Base-by-base conservation (phyloP, 1,140 invertebrate species). In the Phortica variegata region DNA sequence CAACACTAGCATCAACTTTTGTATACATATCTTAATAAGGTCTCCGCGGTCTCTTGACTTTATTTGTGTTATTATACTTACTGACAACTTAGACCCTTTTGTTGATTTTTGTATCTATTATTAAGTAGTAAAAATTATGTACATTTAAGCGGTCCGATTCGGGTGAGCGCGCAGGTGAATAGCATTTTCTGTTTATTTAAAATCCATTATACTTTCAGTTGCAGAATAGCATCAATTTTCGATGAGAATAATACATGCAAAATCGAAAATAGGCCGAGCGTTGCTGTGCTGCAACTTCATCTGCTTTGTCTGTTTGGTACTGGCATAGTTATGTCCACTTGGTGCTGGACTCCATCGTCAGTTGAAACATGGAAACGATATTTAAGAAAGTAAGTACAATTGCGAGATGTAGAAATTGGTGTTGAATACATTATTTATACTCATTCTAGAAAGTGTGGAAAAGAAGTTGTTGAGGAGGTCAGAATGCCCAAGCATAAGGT, bases 291-390 rank as follows among this genome's bases (percentile, higher is more conserved):
- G 46, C 87, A 93, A 65, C 68, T 93, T 33, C 89, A 93, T 69
- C 77, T 95, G 49, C 69, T 95, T 37, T 83, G 88, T 36, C 82
- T 90, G 21, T 95, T 95, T 78, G 86, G 85, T 44, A 83, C 86
- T 37, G 91, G 91, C 20, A 83, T 93, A 47, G 79, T 90, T n/a
- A 92, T 95, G 87, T 90, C 91, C 3, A 90, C 88, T 3, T 96
- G 91, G 91, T 89, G 91, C 17, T 95, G 91, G 90, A 95, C 90
- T 20, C 81, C 83, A 29, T 87, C 88, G 16, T 90, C 91, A 1
- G 68, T 90, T 2, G 82, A 88, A 49, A 85, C 87, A 1, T 97
- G 93, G 93, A 83, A 84, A 43, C 79, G 90, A 54, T 93, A 90
- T 73, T 79, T 94, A 20, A 82, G 84, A 75, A 88, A 86, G 90